Base-by-base conservation (phyloP, 2,888 invertebrate genomes). In the Drosophila hawaiiensis region DNA sequence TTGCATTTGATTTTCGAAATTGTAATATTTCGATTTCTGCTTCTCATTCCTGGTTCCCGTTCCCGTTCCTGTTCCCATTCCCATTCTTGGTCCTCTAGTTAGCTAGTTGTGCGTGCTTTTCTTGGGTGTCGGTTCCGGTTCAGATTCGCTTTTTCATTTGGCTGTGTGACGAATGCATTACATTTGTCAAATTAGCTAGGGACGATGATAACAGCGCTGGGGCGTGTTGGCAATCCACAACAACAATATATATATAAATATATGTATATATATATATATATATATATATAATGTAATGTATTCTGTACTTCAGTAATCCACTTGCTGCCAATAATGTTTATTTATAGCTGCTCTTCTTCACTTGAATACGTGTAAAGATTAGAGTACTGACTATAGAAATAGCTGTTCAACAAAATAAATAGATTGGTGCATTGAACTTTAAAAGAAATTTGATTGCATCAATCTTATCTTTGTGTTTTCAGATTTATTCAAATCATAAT, bases 171-270 rank as follows among this genome's bases (percentile, higher is more conserved):
- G 78, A 87, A 89, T 89, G 80, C 78, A 54, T 61, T 65, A 73
- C 87, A 85, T 85, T 85, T 87, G 88, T 89, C 85, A 85, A 89
- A 85, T 85, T 89, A 84, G 89, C 84, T 63, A 61, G 62, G 68
- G 62, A 59, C 67, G 73, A 78, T 25, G 25, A 37, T 79, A 85
- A 68, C 55, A 58, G 47, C 4, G 43, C n/a, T 9, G 39, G 60
- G 68, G 69, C 73, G 68, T 68, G 61, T 61, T 62, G 41, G 16
- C 2, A 35, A 35, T 35, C 35, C 19, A 16, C 5, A n/a, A 4
- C 22, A 43, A 39, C 14, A 22, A 28, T 7, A 31, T 31, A 31
- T 7, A 29, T n/a, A 10, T 5, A 22, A 7, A 14, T 4, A 14
- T 14, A 7, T 14, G 1, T 7, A 22, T 14, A 47, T 22, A 39